Percentiles rank a stretch among this genome's conserved stretches.
These are phyloP conservation scores for Atrichornis clamosus DNA, from an alignment of 2,113 vertebrate species.

Conservation along the genomic window DNA sequence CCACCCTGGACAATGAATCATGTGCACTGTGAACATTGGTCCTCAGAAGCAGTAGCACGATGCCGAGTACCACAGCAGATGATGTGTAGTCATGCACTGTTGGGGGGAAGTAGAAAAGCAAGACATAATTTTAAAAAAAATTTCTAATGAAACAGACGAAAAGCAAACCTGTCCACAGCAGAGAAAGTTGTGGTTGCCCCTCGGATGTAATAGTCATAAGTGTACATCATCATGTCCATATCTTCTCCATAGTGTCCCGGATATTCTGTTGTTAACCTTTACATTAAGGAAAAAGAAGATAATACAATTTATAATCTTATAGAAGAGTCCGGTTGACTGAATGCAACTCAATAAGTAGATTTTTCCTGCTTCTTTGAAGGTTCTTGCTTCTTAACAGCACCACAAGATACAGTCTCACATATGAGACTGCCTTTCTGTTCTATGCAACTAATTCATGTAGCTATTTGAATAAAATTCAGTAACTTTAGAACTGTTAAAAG, in stretches of 20 bases:
- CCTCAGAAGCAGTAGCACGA: not conserved
- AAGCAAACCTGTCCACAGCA: slow-evolving; percentile 86
- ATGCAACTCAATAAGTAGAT: not conserved
- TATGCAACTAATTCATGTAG: not conserved
- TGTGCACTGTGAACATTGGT: not conserved
- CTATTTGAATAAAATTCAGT: not conserved
- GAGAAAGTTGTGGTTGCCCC: slow-evolving; percentile 95
- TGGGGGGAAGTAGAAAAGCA: not conserved
- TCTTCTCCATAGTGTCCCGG: slow-evolving; percentile 88
- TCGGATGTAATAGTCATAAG: slow-evolving; percentile 90
- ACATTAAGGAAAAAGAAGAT: not conserved
- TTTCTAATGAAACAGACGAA: not conserved
- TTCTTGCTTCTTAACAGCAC: not conserved
- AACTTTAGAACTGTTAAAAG: not conserved
- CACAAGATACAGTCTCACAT: not conserved
- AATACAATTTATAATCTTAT: not conserved
- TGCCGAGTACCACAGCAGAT: not conserved
- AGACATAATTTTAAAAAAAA: not conserved
- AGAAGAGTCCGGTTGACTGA: not conserved
- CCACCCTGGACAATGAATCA: not conserved
- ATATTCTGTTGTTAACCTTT: slow-evolving; percentile 87
- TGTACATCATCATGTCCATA: slow-evolving; percentile 88
- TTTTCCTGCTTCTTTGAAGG: not conserved
- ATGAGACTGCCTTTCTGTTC: not conserved
- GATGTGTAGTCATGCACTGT: not conserved